Evolutionary conservation across 1,140 invertebrate species (phyloP), one percentile per base, ranked within the genome.

Genomic region (Sinonovacula constricta): DNA sequence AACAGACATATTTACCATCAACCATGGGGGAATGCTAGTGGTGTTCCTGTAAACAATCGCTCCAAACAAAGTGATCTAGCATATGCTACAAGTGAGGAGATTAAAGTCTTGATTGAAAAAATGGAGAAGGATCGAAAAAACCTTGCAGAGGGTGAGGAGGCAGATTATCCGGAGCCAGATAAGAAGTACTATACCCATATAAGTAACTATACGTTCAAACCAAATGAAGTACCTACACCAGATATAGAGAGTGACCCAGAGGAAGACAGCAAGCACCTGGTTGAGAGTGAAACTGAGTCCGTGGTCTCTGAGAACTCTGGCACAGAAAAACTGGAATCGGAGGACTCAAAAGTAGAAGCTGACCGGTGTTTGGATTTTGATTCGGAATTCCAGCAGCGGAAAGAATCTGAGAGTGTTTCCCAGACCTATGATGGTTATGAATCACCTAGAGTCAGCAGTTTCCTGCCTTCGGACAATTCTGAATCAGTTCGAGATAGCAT

Each of bases 51-150:
- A 3, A 34, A 30, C n/a, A 76, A 76, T 67, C 60, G 72, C 31
- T 49, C 63, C 63, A 66, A 76, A 76, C 45, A 28, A 26, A 34
- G 30, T 22, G 72, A 76, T 57, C 63, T 76, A 5, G 72, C 72
- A 18, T 76, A 76, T 67, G 72, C 72, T 28, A 76, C 72, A 22
- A 76, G 72, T 57, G 72, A 76, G 39, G 72, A 76, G 51, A 76
- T 76, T 33, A 76, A 76, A 45, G 72, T 67, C 33, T 63, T 76
- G 2, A 76, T 76, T n/a, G 72, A 76, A 54, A 76, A 76, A 45
- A 76, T 76, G 72, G 72, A 76, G 51, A 51, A 67, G 26, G 72
- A 76, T 67, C 31, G 72, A 30, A 53, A 54, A 3, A 54, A 15
- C 49, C 39, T 76, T 31, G 22, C 30, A 33, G 72, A 76, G 22